Base-by-base conservation (phyloP, 2,113 vertebrate species). In the Macquaria australasica region DNA sequence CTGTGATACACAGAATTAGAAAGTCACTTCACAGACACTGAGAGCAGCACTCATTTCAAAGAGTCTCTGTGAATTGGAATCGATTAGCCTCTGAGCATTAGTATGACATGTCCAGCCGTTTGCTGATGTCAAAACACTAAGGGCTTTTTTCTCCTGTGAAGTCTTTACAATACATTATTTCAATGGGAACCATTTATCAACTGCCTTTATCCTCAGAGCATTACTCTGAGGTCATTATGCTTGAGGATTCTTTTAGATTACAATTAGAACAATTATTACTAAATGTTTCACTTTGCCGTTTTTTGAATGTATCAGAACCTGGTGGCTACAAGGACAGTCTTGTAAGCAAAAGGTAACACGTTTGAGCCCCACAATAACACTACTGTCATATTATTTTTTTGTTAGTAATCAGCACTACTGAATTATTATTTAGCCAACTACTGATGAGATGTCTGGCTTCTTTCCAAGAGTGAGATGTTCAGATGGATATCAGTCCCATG, bases 111-210 rank as follows among this genome's bases (percentile, higher is more conserved):
- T 76, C 75, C 53, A 68, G 73, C 51, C 39, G 55, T 83, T 80
- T 73, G 55, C 71, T 82, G 43, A 62, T 82, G 79, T 81, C 82
- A 85, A 76, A 90, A 82, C 77, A 81, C 62, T 74, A 60, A 59
- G n/a, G n/a, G 8, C 5, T 67, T 78, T 71, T 55, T 70, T 59
- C 64, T 73, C 4, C 50, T 31, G 51, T 59, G 51, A 71, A 28
- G 45, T 62, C n/a, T 25, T 23, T 67, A 56, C 39, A 51, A n/a
- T 3, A 34, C 34, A 34, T 39, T 25, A 68, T 55, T 50, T 68
- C 77, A 77, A 77, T 77, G 11, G 34, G 25, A 81, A 63, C 56
- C 73, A 64, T 39, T 58, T 50, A 58, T 53, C 34, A 41, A 39
- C 41, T 79, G 50, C n/a, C 9, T 10, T 55, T n/a, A 25, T 80